A percentile compares a stretch with the other conserved stretches of the same genome.
Evolutionary conservation across 2,888 invertebrate species (phyloP).

Genomic region (Didymodactylos carnosus): DNA sequence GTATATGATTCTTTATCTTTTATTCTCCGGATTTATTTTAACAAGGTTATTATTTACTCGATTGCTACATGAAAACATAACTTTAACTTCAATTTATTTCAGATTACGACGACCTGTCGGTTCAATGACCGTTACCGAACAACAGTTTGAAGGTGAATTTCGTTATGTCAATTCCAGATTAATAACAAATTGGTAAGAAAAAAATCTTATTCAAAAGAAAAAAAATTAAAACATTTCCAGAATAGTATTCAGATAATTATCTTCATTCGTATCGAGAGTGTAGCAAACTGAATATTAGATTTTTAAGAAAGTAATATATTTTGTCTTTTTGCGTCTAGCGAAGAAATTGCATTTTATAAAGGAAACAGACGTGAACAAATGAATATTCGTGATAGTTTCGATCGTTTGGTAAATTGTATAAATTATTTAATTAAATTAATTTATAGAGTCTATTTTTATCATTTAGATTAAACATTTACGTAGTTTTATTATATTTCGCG

Average conservation of each 20-base stretch:
- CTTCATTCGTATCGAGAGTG: too few species aligned
- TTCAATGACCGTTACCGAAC: constrained; percentile 71
- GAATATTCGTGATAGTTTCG: constrained; percentile 66
- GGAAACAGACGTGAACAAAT: constrained; percentile 56
- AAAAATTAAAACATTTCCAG: too few species aligned
- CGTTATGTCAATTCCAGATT: constrained; percentile 83
- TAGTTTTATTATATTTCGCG: constrained; percentile 65
- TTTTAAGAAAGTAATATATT: too few species aligned
- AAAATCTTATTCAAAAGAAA: too few species aligned
- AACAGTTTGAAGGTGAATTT: constrained; percentile 92
- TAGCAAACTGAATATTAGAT: too few species aligned
- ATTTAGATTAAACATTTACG: constrained; percentile 48
- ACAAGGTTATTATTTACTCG: constrained; percentile 44
- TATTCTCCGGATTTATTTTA: constrained; percentile 63
- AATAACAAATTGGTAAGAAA: constrained; percentile 81
- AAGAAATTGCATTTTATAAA: constrained; percentile 58
- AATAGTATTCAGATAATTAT: too few species aligned
- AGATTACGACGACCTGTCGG: constrained; percentile 56
- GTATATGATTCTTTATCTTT: constrained; percentile 63
- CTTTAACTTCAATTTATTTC: too few species aligned
- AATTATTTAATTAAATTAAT: background rate
- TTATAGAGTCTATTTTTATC: constrained; percentile 30
- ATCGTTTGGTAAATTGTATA: constrained; percentile 47
- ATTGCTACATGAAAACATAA: background rate
- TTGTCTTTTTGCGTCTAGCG: too few species aligned